Conservation (phyloP, 23 tunicate species). For the Botrylloides violaceus region DNA sequence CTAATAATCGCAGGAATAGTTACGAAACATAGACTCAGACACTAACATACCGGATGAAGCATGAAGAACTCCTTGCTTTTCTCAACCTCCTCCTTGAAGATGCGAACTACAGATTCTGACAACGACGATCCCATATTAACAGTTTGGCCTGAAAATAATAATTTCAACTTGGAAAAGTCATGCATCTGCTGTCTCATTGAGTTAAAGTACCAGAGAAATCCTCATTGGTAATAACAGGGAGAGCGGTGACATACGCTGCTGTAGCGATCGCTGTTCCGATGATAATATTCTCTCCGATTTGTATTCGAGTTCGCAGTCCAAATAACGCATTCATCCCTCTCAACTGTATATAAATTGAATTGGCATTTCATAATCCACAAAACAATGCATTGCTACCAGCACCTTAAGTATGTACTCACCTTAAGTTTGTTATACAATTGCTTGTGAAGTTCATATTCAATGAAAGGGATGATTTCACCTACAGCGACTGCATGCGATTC, state of each 20-base stretch:
- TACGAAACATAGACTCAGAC: no score
- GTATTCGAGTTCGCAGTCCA: constrained; percentile 36
- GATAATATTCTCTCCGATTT: constrained; percentile 66
- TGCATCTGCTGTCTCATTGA: no score
- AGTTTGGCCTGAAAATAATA: constrained; percentile 18
- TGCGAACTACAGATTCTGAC: background rate
- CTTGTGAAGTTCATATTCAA: constrained; percentile 81
- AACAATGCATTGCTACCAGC: background rate
- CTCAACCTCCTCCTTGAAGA: constrained; percentile 3
- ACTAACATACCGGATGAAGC: background rate
- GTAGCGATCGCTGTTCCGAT: constrained; percentile 74
- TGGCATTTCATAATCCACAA: background rate
- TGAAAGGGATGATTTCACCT: constrained; percentile 76
- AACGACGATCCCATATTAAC: background rate
- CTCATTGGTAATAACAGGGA: constrained; percentile 18
- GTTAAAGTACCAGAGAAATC: background rate
- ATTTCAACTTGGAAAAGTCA: no score
- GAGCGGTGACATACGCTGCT: constrained; percentile 61
- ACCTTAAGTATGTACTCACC: constrained; percentile 21
- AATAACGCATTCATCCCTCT: constrained; percentile 80
- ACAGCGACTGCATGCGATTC: constrained; percentile 56
- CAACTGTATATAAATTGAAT: constrained; percentile 20
- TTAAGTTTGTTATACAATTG: constrained; percentile 50
- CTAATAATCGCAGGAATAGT: no score
- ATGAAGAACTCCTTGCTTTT: constrained; percentile 10